Percentiles rank a stretch among this genome's conserved stretches.
Evolutionary conservation across 1,140 invertebrate genomes (phyloP).

Genomic region (Berghia stephanieae): DNA sequence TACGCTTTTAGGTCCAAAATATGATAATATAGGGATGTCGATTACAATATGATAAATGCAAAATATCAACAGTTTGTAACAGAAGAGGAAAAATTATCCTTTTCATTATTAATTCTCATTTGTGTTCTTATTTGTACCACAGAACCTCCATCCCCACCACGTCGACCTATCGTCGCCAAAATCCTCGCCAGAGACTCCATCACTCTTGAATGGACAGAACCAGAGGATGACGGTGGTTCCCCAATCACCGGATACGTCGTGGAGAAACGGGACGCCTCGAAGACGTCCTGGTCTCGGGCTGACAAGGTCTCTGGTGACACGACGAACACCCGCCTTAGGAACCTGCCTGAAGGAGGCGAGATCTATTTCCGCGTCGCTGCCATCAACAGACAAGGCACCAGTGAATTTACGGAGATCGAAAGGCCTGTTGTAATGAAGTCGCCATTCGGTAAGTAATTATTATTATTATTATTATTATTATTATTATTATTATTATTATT

Average conservation of each 20-base stretch:
- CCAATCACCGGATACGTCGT: slow-evolving; percentile 63
- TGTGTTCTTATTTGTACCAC: slow-evolving; percentile 46
- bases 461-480: neutral
- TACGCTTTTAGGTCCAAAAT: too few species aligned
- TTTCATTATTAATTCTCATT: neutral
- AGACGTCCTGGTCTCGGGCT: slow-evolving; percentile 47
- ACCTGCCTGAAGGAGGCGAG: slow-evolving; percentile 89
- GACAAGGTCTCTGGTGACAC: slow-evolving; percentile 44
- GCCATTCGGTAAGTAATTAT: slow-evolving; percentile 53
- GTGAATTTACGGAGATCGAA: slow-evolving; percentile 56
- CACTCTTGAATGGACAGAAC: slow-evolving; percentile 94
- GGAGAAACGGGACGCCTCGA: slow-evolving; percentile 58
- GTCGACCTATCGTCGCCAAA: slow-evolving; percentile 81
- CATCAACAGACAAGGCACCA: slow-evolving; percentile 55
- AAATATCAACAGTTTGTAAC: too few species aligned
- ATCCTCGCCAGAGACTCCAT: slow-evolving; percentile 94
- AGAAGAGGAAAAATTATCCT: too few species aligned
- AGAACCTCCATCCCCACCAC: slow-evolving; percentile 86
- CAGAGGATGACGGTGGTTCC: slow-evolving; percentile 83
- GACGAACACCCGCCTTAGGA: slow-evolving; percentile 81
- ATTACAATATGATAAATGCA: too few species aligned
- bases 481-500: too few species aligned
- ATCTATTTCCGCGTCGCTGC: slow-evolving; percentile 86
- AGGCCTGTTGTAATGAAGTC: slow-evolving; percentile 56
- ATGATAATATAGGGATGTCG: too few species aligned